A percentile compares a stretch with the other conserved stretches of the same genome.
Evolutionary conservation across 23 tunicate species (phyloP).

Genomic region (Ascidia mentula): DNA sequence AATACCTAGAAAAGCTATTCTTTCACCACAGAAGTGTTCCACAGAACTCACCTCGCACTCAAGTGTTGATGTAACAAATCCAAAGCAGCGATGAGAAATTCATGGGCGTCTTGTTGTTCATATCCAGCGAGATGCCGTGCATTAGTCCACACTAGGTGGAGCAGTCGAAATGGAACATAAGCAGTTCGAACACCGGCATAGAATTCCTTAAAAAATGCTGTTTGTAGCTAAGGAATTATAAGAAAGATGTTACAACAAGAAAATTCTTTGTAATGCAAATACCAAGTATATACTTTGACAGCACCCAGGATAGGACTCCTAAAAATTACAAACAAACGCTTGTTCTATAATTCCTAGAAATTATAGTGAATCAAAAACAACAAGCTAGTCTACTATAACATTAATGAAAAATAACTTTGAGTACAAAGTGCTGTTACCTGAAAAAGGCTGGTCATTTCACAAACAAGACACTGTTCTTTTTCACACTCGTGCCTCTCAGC

Average conservation of each 20-base stretch:
- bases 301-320: too few relatives aligned
- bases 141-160: constrained; percentile 90
- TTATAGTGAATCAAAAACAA: too few relatives aligned
- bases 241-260: too few relatives aligned
- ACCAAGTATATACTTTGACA: too few relatives aligned
- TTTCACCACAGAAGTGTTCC: neutral
- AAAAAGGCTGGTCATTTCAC: constrained; percentile 85
- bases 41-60: constrained; percentile 75
- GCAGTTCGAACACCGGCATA: constrained; percentile 80
- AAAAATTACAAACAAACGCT: too few relatives aligned
- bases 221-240: too few relatives aligned
- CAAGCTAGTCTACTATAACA: too few relatives aligned
- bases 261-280: too few relatives aligned
- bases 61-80: constrained; percentile 81
- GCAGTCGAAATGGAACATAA: constrained; percentile 72
- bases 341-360: too few relatives aligned
- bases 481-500: constrained; percentile 82
- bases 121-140: constrained; percentile 96
- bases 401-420: too few relatives aligned
- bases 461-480: constrained; percentile 80
- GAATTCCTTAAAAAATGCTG: constrained; percentile 63
- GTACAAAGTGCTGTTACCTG: constrained; percentile 64
- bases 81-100: constrained; percentile 89
- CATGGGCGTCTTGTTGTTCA: constrained; percentile 99
- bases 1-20: too few relatives aligned